Evolutionary conservation across 1,140 invertebrate genomes (phyloP).

Genomic region (Latrodectus geometricus): DNA sequence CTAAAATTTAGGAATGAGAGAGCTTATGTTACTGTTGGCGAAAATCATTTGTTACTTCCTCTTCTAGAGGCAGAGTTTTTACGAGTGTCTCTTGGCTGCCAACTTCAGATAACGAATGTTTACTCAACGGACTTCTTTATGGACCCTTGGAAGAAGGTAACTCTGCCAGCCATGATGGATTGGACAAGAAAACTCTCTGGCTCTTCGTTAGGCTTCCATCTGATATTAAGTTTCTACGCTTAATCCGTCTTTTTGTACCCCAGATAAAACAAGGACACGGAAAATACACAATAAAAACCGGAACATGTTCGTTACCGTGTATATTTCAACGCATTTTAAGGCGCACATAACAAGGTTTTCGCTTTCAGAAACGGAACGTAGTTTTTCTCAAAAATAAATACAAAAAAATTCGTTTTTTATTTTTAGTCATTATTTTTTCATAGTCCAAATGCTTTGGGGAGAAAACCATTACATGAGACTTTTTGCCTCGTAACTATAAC

Average conservation of each 20-base stretch:
- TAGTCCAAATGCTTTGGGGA: background rate
- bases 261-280: background rate
- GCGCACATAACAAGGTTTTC: conserved; percentile 9
- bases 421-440: conserved; percentile 14
- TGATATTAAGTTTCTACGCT: background rate
- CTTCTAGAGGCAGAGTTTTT: background rate
- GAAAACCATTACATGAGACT: conserved; percentile 13
- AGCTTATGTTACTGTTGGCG: background rate
- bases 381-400: background rate
- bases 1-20: background rate
- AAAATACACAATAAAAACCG: background rate
- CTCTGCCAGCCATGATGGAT: background rate
- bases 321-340: conserved; percentile 4
- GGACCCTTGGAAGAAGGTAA: background rate
- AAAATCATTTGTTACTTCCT: background rate
- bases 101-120: background rate
- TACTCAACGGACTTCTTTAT: background rate
- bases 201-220: background rate
- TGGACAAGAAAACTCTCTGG: background rate
- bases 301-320: background rate
- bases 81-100: background rate
- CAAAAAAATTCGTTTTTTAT: conserved; percentile 7
- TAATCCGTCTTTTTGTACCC: background rate
- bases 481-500: conserved; percentile 6
- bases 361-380: background rate